Evolutionary conservation across 2,888 invertebrate genomes (phyloP).

Genomic region (Eumacrocentrus americanus): DNA sequence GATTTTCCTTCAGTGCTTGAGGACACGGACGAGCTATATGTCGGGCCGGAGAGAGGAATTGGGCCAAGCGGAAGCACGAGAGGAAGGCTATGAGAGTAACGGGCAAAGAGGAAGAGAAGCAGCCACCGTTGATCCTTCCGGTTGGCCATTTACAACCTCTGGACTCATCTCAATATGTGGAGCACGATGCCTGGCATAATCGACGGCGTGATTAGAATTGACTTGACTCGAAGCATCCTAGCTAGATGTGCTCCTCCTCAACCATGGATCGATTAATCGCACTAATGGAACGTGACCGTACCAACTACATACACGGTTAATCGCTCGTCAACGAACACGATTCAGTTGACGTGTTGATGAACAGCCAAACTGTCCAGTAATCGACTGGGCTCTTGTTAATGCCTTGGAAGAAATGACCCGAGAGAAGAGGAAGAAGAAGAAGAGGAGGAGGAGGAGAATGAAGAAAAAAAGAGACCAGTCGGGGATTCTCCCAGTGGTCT

Average conservation of each 20-base stretch:
- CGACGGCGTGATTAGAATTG: neutral
- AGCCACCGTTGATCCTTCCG: conserved; percentile 9
- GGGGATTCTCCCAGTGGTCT: conserved; percentile 35
- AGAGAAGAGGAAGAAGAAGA: conserved; percentile 10
- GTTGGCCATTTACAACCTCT: neutral
- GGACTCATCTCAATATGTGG: conserved; percentile 10
- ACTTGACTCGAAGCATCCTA: conserved; percentile 3
- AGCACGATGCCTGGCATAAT: neutral
- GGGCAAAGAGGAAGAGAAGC: neutral
- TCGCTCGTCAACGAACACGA: neutral
- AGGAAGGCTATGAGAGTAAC: neutral
- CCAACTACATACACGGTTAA: neutral
- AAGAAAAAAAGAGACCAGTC: conserved; percentile 30
- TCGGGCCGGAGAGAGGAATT: conserved; percentile 10
- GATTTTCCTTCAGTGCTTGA: conserved; percentile 22
- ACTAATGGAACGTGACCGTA: conserved; percentile 5
- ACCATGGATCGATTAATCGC: conserved; percentile 39
- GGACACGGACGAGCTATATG: neutral
- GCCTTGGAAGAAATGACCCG: neutral
- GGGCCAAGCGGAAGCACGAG: conserved; percentile 8
- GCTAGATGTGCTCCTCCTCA: conserved; percentile 20
- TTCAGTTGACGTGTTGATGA: neutral
- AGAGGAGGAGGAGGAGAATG: conserved; percentile 29
- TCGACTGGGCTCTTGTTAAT: neutral
- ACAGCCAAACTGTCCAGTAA: neutral